These are phyloP conservation scores for Acrocephalus kingi DNA, from an alignment of 2,113 vertebrate genomes.

Conservation along the genomic window DNA sequence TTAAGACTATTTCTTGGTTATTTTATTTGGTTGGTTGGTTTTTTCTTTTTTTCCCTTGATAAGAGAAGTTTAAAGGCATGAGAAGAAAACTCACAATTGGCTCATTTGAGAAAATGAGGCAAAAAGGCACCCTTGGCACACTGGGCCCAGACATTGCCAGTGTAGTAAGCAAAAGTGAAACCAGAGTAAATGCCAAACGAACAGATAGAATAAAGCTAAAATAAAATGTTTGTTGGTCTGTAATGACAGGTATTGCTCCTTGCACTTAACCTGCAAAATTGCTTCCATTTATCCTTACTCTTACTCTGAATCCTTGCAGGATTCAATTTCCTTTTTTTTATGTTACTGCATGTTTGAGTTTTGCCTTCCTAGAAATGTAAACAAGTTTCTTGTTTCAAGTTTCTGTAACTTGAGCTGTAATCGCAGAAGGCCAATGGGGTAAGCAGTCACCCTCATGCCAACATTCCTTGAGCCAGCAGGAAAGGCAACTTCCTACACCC, in stretches of 20 bases:
- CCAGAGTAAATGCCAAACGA: background rate
- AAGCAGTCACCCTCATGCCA: background rate
- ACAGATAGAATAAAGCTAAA: background rate
- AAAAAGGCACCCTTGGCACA: background rate
- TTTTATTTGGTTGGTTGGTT: background rate
- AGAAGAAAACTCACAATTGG: background rate
- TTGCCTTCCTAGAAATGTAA: background rate
- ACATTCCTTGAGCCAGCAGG: background rate
- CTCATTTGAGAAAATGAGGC: background rate
- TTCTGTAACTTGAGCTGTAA: background rate
- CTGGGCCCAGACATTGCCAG: background rate
- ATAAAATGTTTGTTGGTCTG: background rate
- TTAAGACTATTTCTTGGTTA: background rate
- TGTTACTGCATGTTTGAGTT: background rate
- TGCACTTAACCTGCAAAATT: background rate
- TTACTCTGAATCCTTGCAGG: background rate
- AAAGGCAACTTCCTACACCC: background rate
- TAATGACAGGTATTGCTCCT: background rate
- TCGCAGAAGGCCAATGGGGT: accelerated
- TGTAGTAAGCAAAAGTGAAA: background rate
- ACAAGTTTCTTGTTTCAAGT: background rate
- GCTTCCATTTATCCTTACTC: background rate
- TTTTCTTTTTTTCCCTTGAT: background rate
- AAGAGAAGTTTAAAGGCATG: background rate
- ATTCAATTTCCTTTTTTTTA: background rate